Percentiles rank a stretch among this genome's conserved stretches.
Conservation (phyloP, 2,113 vertebrate genomes). For the Martes martes region DNA sequence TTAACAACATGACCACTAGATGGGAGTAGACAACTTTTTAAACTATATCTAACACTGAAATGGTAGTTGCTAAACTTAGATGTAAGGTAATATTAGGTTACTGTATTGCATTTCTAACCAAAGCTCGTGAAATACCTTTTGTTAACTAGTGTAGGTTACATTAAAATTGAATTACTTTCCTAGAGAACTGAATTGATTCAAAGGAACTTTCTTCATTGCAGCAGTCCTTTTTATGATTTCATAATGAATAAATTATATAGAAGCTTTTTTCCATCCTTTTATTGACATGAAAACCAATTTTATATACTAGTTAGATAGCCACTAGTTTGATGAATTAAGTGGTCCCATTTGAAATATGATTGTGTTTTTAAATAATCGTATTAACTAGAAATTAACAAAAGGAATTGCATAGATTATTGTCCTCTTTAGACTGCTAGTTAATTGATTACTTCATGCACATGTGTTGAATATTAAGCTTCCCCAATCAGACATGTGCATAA, state of each 20-base stretch:
- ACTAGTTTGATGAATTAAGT: slow-evolving; percentile 27
- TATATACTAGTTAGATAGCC: neutral
- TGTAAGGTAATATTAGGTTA: slow-evolving; percentile 75
- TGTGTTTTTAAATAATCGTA: slow-evolving; percentile 1
- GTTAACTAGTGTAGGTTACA: slow-evolving; percentile 61
- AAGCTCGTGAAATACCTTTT: slow-evolving; percentile 60
- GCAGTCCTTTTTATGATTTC: neutral
- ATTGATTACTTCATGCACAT: slow-evolving; percentile 9
- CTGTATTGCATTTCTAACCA: slow-evolving; percentile 63
- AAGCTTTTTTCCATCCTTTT: neutral
- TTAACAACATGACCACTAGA: slow-evolving; percentile 70
- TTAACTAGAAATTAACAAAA: slow-evolving; percentile 50
- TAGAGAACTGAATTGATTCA: slow-evolving; percentile 45
- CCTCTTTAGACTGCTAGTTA: neutral
- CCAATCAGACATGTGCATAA: neutral
- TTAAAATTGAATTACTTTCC: slow-evolving; percentile 61
- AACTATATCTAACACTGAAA: neutral
- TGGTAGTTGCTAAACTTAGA: slow-evolving; percentile 60
- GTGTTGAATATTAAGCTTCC: slow-evolving; percentile 34
- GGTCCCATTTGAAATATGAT: neutral
- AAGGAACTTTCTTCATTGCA: slow-evolving; percentile 21
- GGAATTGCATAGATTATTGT: neutral
- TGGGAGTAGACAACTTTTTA: slow-evolving; percentile 79
- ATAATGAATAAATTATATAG: neutral
- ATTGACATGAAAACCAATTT: neutral